Conservation (phyloP, 2,797 vertebrate species). For the Centroberyx gerrardi region DNA sequence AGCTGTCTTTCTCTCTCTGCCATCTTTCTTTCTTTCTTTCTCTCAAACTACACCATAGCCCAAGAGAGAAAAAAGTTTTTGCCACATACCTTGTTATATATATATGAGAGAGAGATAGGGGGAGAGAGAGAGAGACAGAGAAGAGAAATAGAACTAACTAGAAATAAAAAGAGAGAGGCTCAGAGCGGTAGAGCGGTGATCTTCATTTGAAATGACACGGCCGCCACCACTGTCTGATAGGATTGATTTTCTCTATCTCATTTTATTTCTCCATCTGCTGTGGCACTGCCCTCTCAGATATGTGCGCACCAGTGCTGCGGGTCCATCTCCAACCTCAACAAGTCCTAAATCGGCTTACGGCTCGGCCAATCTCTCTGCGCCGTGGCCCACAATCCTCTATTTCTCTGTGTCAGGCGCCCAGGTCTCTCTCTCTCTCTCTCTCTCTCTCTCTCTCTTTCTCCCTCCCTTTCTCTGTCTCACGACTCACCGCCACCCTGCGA, state of each 20-base stretch:
- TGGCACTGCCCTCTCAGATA: slow-evolving; percentile 46
- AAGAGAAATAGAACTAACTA: slow-evolving; percentile 1
- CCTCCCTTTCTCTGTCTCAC: not conserved
- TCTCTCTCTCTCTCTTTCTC: not conserved
- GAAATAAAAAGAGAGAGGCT: slow-evolving; percentile 24
- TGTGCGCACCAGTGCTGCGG: slow-evolving; percentile 2
- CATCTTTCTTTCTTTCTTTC: not conserved
- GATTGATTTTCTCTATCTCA: slow-evolving; percentile 62
- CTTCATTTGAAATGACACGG: slow-evolving; percentile 63
- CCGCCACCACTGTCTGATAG: slow-evolving; percentile 56
- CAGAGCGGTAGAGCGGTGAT: slow-evolving; percentile 31
- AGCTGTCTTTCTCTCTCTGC: not conserved
- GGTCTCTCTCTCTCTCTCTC: not conserved
- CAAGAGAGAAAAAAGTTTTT: slow-evolving; percentile 7
- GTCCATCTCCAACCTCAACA: slow-evolving; percentile 50
- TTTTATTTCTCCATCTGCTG: slow-evolving; percentile 69
- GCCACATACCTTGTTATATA: not conserved
- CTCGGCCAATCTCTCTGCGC: slow-evolving; percentile 27
- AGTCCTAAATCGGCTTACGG: slow-evolving; percentile 53
- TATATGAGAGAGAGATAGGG: not conserved
- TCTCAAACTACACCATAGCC: not conserved
- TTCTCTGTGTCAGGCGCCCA: slow-evolving; percentile 1
- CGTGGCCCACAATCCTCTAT: slow-evolving; percentile 12
- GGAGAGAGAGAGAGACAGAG: not conserved
- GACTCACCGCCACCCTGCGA: not conserved